phyloP scores from a whole-genome alignment of 2,888 invertebrate species.

The Phrixothrix hirtus region DNA sequence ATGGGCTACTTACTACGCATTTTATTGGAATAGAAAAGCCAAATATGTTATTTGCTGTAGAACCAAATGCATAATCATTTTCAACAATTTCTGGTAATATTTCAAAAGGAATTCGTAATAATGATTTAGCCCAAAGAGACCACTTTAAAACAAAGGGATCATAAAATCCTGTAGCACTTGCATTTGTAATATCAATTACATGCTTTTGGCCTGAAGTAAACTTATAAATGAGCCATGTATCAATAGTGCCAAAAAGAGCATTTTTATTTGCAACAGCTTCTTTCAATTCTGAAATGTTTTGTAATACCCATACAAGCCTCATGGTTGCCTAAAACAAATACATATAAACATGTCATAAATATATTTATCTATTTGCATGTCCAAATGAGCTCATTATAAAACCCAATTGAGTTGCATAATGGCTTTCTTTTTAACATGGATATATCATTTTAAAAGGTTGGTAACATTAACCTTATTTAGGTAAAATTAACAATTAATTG shows the following conservation, averaged over 20 bases:
- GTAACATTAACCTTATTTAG: too few relatives aligned
- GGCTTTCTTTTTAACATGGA: too few relatives aligned
- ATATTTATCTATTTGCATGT: too few relatives aligned
- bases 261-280: constrained; percentile 65
- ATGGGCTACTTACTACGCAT: constrained; percentile 66
- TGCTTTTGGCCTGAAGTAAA: constrained; percentile 68
- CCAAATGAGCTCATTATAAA: too few relatives aligned
- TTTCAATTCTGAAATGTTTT: constrained; percentile 71
- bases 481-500: too few relatives aligned
- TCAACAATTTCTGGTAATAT: constrained; percentile 83
- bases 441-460: too few relatives aligned
- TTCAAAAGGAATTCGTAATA: constrained; percentile 71
- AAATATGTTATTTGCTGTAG: constrained; percentile 67
- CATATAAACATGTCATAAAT: too few relatives aligned
- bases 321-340: constrained; percentile 67
- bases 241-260: constrained; percentile 84
- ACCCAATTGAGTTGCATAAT: too few relatives aligned
- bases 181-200: constrained; percentile 88
- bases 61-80: constrained; percentile 75
- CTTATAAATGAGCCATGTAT: constrained; percentile 91
- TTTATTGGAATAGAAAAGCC: constrained; percentile 78
- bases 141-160: constrained; percentile 90
- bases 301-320: constrained; percentile 77
- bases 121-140: constrained; percentile 71
- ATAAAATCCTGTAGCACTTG: constrained; percentile 89